Evolutionary conservation across 2,888 invertebrate species (phyloP), one percentile per base, ranked within the genome.

Genomic region (Drosophila macrothrix): DNA sequence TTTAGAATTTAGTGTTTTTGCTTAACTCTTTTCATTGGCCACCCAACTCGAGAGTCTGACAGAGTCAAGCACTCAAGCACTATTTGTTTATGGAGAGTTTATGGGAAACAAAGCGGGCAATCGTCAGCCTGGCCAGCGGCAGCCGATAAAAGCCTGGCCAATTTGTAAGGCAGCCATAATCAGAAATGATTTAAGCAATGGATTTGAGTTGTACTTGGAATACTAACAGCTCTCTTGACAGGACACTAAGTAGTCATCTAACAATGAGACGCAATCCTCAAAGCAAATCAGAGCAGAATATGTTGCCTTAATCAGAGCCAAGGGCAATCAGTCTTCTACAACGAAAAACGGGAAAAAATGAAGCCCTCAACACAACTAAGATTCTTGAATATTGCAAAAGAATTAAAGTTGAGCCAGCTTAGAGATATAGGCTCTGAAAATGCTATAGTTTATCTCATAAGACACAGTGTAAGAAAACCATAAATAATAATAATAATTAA

Each of bases 1-100:
- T 80, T 72, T 39, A 66, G 71, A 79, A 64, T 82, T 84, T 31
- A 52, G 39, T 64, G 46, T 75, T 60, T 72, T 78, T 67, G 66
- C 52, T 22, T 59, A 37, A 60, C 54, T 43, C 19, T 65, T 46
- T 46, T 25, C 46, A 25, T 25, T 9, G 25, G 46, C 46, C 25
- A 46, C 7, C 46, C 25, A 46, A 46, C 25, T 25, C 16, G 25
- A 46, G 28, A 25, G 28, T n/a, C 52, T 4, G 28, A 12, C 29
- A 35, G 41, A 29, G 29, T 29, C 35, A 29, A 49, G 10, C 16
- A 22, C n/a, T 43, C 35, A 58, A 60, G 33, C 50, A 35, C 28
- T 49, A 46, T 46, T 46, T 46, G 46, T 25, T 46, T 16, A 46
- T 25, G 46, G 25, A 46, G 46, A 25, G 46, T 25, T 46, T 46